phyloP scores from a whole-genome alignment of 1,140 invertebrate species.

The Drosophila nannoptera region DNA sequence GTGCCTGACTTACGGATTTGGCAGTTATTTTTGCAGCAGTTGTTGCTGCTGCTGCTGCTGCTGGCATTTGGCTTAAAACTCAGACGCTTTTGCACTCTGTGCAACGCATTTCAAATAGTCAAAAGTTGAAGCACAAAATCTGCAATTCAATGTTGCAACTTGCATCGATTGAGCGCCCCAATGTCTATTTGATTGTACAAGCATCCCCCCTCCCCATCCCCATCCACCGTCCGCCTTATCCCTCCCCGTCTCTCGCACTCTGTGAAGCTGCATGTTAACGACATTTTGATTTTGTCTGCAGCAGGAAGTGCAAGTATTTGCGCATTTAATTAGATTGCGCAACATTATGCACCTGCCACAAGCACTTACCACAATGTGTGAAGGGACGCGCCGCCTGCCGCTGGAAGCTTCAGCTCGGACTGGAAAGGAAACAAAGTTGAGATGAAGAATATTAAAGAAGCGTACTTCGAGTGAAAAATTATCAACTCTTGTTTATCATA shows the following conservation, averaged over 20 bases:
- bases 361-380: conserved; percentile 28
- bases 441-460: not conserved
- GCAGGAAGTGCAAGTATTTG: conserved; percentile 3
- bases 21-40: conserved; percentile 12
- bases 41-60: conserved; percentile 12
- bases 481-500: too few species aligned
- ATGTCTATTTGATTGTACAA: conserved; percentile 59
- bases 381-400: not conserved
- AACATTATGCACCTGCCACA: conserved; percentile 26
- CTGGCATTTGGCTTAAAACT: conserved; percentile 12
- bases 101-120: conserved; percentile 69
- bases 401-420: not conserved
- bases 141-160: conserved; percentile 65
- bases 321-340: conserved; percentile 37
- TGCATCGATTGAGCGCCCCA: conserved; percentile 34
- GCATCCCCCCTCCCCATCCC: not conserved
- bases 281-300: conserved; percentile 31
- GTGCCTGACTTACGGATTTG: conserved; percentile 62
- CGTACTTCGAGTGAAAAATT: not conserved
- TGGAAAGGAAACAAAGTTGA: conserved; percentile 29
- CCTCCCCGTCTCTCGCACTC: not conserved
- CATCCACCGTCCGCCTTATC: not conserved
- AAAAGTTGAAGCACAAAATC: conserved; percentile 49
- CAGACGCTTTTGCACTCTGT: conserved; percentile 32
- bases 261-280: conserved; percentile 31